Percentiles rank a stretch among this genome's conserved stretches.
phyloP scores from a whole-genome alignment of 2,113 vertebrate genomes.

The Microcebus griseorufus region DNA sequence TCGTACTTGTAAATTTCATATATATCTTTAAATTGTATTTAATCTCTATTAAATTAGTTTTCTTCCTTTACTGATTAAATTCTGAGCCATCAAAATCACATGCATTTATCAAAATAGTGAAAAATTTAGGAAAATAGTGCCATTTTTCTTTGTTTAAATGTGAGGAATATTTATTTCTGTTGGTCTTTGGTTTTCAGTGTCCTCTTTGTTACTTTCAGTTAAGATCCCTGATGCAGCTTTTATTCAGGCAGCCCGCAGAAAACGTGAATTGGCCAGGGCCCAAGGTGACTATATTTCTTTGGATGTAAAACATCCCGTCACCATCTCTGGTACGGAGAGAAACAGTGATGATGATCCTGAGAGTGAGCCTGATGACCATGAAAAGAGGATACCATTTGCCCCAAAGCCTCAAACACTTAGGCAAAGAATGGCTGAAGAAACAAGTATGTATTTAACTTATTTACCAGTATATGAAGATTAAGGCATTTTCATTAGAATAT shows the following conservation, averaged over 20 bases:
- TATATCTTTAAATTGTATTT: background rate
- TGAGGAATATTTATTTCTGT: background rate
- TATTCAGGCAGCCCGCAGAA: conserved; percentile 87
- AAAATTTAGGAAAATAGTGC: background rate
- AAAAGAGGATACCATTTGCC: conserved; percentile 88
- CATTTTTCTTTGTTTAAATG: background rate
- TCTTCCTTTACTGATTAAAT: background rate
- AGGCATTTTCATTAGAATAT: background rate
- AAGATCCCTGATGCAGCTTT: conserved; percentile 84
- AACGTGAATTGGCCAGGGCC: conserved; percentile 82
- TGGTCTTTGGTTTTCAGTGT: background rate
- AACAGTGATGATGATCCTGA: conserved; percentile 81
- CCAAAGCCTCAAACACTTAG: conserved; percentile 87
- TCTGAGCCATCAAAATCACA: background rate
- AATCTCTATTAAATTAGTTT: background rate
- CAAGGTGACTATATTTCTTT: conserved; percentile 90
- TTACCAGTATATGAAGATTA: background rate
- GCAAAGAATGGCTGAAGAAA: conserved; percentile 90
- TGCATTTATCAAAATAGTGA: background rate
- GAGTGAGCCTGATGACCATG: conserved; percentile 89
- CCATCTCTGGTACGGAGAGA: conserved; percentile 54
- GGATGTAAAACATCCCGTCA: conserved; percentile 64
- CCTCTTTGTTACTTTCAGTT: conserved; percentile 79
- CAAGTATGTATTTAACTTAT: conserved; percentile 84
- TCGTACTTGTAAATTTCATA: background rate